These are phyloP conservation scores for Euplexia lucipara DNA, from an alignment of 2,888 invertebrate species.

Conservation along the genomic window DNA sequence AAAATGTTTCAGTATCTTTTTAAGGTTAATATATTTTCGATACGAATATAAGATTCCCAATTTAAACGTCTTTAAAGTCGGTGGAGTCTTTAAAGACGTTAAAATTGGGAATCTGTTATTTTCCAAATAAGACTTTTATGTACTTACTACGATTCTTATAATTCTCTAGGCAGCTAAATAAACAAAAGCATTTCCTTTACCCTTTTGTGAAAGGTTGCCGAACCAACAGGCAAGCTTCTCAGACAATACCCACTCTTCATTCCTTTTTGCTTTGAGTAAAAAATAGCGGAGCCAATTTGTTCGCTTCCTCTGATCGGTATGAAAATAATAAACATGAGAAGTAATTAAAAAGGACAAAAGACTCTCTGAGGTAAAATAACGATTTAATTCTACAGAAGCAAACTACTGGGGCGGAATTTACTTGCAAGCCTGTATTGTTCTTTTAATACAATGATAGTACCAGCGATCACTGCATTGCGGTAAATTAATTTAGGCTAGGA, in stretches of 20 bases:
- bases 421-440: constrained; percentile 36
- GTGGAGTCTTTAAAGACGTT: too few relatives aligned
- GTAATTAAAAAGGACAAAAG: constrained; percentile 53
- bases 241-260: constrained; percentile 31
- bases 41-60: too few relatives aligned
- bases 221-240: constrained; percentile 2
- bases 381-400: constrained; percentile 40
- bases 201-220: not conserved
- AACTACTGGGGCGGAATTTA: constrained; percentile 20
- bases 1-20: not conserved
- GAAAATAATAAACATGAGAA: constrained; percentile 55
- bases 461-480: constrained; percentile 50
- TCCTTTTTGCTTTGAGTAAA: constrained; percentile 28
- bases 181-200: not conserved
- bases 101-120: too few relatives aligned
- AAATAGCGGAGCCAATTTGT: constrained; percentile 32
- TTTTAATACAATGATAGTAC: constrained; percentile 25
- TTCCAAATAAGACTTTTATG: too few relatives aligned
- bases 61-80: too few relatives aligned
- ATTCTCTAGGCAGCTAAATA: not conserved
- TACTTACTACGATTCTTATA: not conserved
- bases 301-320: constrained; percentile 32
- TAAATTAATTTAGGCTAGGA: not conserved
- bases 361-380: constrained; percentile 49
- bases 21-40: not conserved